These are phyloP conservation scores for Drosophila truncata DNA, from an alignment of 1,140 invertebrate species.

Conservation along the genomic window DNA sequence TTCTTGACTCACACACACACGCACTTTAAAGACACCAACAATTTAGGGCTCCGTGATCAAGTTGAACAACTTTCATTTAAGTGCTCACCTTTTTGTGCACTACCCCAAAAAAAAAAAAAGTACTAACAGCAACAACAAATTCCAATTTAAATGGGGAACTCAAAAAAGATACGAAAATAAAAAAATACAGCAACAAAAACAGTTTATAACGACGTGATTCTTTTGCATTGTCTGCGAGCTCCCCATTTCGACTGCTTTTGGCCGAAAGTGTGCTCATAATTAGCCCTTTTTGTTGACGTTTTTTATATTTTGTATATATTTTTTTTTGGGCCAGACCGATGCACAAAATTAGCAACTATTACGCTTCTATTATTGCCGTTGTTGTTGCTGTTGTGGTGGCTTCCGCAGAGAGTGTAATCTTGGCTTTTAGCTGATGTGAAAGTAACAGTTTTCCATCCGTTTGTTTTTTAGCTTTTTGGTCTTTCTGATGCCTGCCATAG, in stretches of 20 bases:
- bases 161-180: constrained; percentile 25
- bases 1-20: constrained; percentile 12
- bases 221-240: constrained; percentile 64
- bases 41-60: constrained; percentile 42
- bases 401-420: constrained; percentile 57
- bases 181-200: constrained; percentile 44
- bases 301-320: constrained; percentile 9
- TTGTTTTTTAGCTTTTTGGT: constrained; percentile 24
- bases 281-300: constrained; percentile 75
- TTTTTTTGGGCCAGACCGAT: constrained; percentile 51
- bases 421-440: constrained; percentile 65
- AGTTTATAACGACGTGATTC: constrained; percentile 76
- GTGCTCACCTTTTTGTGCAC: constrained; percentile 60
- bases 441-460: constrained; percentile 68
- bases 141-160: constrained; percentile 51
- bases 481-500: constrained; percentile 28
- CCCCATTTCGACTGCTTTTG: constrained; percentile 42
- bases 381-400: constrained; percentile 14
- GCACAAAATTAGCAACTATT: constrained; percentile 78
- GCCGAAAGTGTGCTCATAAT: constrained; percentile 78
- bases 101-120: constrained; percentile 31
- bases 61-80: constrained; percentile 77
- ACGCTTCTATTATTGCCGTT: constrained; percentile 65
- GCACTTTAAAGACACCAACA: constrained; percentile 22
- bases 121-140: constrained; percentile 34